Conservation (phyloP, 2,113 vertebrate genomes). For the Rhodinocichla rosea region DNA sequence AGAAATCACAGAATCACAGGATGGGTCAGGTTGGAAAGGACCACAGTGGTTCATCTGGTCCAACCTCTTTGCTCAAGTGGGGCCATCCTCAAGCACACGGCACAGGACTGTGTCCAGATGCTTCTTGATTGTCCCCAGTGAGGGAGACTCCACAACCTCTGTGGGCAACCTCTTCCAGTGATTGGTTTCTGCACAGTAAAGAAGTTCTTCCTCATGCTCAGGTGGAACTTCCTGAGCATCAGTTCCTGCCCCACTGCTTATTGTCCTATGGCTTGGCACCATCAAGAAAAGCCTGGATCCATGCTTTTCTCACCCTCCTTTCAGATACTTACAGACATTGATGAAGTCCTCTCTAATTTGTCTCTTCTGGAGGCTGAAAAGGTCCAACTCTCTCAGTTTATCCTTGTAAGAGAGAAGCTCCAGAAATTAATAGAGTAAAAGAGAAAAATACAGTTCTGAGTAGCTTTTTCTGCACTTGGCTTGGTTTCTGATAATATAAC, state of each 20-base stretch:
- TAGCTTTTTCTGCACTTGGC: neutral
- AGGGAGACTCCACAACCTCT: neutral
- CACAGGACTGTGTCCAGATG: neutral
- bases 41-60: too few species aligned
- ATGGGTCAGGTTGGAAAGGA: neutral
- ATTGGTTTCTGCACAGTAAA: fast-evolving
- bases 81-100: fast-evolving
- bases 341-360: neutral
- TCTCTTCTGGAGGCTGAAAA: neutral
- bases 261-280: neutral
- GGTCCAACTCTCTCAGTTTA: neutral
- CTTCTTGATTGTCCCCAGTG: too few species aligned
- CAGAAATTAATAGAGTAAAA: neutral
- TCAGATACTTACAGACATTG: neutral
- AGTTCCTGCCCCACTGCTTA: neutral
- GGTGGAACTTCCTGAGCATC: neutral
- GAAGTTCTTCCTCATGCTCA: neutral
- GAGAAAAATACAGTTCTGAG: neutral
- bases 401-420: neutral
- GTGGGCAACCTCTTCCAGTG: too few species aligned
- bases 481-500: neutral
- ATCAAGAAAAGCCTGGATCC: neutral
- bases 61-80: neutral
- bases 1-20: neutral
- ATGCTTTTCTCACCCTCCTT: neutral